Base-by-base conservation (phyloP, 64 coral and sea anemone genomes). In the Acropora yongei region DNA sequence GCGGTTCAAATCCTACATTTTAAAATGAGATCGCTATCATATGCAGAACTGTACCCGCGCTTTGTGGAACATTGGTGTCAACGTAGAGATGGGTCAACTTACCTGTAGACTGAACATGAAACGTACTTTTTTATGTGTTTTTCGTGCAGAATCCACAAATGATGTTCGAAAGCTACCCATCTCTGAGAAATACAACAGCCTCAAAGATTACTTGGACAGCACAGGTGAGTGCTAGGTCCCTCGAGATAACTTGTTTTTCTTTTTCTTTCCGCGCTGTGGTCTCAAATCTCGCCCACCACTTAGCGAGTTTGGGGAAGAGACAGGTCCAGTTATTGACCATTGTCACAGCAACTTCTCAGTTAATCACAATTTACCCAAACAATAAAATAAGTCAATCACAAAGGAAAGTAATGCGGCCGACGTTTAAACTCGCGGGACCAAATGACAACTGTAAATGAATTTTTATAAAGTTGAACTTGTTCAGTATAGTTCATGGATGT, bases 141-240 rank as follows among this genome's bases (percentile, higher is more conserved):
- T 80, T 80, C 49, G 11, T 82, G 16, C 41, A 96, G 95, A 96
- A 72, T 63, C 82, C 6, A 93, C 78, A 19, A 93, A 50, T 11
- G 83, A 77, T 66, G 61, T 94, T 43, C 84, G 76, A 46, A 51
- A 90, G 12, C 67, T 6, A 41, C 88, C 95, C 11, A 93, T 96
- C 63, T 83, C 80, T 47, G 95, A 96, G 57, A 96, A 96, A 53
- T 93, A 86, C 71, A 93, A 18, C 68, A 96, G 77, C 65, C 83
- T 96, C 0, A 78, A 90, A 50, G 95, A 96, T 45, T 96, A 96
- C 39, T 83, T 96, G 1, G 68, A 90, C 17, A 93, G 92, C 44
- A 87, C 88, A 87, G 95, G 95, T 96, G 1, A 96, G 79, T 16
- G 67, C 10, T 71, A 71, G 39, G 18, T 71, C 4, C 19, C 18